Evolutionary conservation across 2,113 vertebrate genomes (phyloP).

Genomic region (Grus americana): DNA sequence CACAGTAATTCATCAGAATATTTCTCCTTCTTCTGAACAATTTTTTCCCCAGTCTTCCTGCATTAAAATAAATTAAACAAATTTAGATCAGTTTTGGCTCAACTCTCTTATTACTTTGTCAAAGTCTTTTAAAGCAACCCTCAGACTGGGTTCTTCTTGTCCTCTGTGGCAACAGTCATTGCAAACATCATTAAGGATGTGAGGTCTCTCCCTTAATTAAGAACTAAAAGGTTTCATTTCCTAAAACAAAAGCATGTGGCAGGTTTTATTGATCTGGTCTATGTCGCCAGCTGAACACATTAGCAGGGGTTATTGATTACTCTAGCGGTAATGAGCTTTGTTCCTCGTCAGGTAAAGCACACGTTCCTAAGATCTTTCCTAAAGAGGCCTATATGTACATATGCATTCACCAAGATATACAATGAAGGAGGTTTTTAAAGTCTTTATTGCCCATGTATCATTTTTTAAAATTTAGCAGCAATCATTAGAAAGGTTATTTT

Average conservation of each 20-base stretch:
- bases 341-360: conserved; percentile 65
- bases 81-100: conserved; percentile 36
- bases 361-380: conserved; percentile 38
- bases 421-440: conserved; percentile 8
- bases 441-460: conserved; percentile 40
- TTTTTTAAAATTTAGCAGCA: conserved; percentile 46
- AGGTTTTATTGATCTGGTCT: conserved; percentile 78
- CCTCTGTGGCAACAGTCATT: conserved; percentile 67
- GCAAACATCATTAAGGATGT: conserved; percentile 77
- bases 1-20: neutral
- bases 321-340: conserved; percentile 68
- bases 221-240: conserved; percentile 83
- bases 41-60: neutral
- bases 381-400: neutral
- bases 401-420: neutral
- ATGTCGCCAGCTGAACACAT: conserved; percentile 80
- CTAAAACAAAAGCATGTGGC: conserved; percentile 82
- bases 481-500: conserved; percentile 70
- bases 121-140: conserved; percentile 56
- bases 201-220: conserved; percentile 81
- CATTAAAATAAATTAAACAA: conserved; percentile 26
- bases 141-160: conserved; percentile 48
- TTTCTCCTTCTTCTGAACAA: neutral
- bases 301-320: conserved; percentile 78
- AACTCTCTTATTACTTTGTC: neutral